These are phyloP conservation scores for Lepus americanus DNA, from an alignment of 2,113 vertebrate species.

Conservation along the genomic window DNA sequence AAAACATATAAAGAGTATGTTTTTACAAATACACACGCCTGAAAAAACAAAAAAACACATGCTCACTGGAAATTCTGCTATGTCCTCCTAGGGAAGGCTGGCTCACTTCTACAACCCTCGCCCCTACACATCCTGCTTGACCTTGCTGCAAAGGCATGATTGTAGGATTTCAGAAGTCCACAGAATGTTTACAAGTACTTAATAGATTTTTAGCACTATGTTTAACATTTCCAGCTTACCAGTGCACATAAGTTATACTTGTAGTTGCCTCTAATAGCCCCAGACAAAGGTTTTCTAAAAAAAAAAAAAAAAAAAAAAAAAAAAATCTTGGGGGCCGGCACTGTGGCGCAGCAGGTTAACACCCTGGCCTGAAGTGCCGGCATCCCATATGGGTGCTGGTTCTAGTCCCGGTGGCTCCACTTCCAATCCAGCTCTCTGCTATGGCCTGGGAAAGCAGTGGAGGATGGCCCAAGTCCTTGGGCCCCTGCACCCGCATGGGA, in stretches of 20 bases:
- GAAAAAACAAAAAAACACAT: no score
- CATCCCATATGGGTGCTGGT: no score
- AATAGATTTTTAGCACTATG: not conserved
- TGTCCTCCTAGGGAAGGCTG: not conserved
- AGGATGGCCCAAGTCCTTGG: no score
- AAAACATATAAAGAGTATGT: not conserved
- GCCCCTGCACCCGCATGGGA: no score
- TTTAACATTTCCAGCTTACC: not conserved
- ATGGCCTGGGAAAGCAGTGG: no score
- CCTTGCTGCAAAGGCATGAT: not conserved
- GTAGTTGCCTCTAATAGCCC: not conserved
- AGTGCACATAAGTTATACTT: not conserved
- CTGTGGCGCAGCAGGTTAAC: no score
- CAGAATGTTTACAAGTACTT: not conserved
- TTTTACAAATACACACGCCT: not conserved
- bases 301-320: no score
- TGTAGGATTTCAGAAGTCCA: not conserved
- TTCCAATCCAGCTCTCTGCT: no score
- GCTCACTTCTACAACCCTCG: not conserved
- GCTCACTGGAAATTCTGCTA: not conserved
- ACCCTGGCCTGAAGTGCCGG: no score
- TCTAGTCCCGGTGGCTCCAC: no score
- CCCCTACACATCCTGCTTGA: not conserved
- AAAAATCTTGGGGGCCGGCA: no score
- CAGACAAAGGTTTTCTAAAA: not conserved